Percentiles rank a stretch among this genome's conserved stretches.
Conservation (phyloP, 2,888 invertebrate species). For the Cyclophora punctaria region DNA sequence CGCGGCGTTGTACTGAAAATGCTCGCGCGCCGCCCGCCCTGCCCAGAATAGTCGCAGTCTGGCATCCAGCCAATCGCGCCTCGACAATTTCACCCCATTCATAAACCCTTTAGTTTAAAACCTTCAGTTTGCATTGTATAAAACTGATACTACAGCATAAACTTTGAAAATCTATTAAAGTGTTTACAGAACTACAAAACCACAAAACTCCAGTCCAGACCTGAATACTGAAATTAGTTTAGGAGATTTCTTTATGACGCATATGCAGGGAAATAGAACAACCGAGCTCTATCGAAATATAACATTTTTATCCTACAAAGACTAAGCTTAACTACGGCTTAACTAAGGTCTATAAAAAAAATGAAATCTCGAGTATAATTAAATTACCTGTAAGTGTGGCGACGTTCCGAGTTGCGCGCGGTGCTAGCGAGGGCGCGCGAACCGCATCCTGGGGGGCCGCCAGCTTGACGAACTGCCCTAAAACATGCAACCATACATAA, state of each 20-base stretch:
- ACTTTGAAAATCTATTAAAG: no score
- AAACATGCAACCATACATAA: slow-evolving; percentile 8
- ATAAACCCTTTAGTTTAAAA: slow-evolving; percentile 31
- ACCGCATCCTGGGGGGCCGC: slow-evolving; percentile 86
- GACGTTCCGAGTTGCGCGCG: slow-evolving; percentile 76
- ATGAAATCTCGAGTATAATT: no score
- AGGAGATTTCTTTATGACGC: no score
- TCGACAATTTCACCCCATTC: slow-evolving; percentile 54
- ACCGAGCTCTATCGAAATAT: no score
- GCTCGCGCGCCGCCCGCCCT: slow-evolving; percentile 57
- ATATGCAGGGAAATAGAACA: no score
- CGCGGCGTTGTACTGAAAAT: slow-evolving; percentile 55
- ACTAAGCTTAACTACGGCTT: no score
- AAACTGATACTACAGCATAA: no score
- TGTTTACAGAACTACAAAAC: no score
- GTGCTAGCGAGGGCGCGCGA: slow-evolving; percentile 79
- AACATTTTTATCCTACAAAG: no score
- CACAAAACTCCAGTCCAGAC: no score
- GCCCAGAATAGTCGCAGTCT: slow-evolving; percentile 56
- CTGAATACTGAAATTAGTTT: no score
- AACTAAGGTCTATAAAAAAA: no score
- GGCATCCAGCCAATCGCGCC: slow-evolving; percentile 55
- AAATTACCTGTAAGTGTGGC: slow-evolving; percentile 80
- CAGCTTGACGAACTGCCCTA: slow-evolving; percentile 80
- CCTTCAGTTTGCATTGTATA: slow-evolving; percentile 2